Evolutionary conservation across 2,888 invertebrate genomes (phyloP).

Genomic region (Noctua pronuba): DNA sequence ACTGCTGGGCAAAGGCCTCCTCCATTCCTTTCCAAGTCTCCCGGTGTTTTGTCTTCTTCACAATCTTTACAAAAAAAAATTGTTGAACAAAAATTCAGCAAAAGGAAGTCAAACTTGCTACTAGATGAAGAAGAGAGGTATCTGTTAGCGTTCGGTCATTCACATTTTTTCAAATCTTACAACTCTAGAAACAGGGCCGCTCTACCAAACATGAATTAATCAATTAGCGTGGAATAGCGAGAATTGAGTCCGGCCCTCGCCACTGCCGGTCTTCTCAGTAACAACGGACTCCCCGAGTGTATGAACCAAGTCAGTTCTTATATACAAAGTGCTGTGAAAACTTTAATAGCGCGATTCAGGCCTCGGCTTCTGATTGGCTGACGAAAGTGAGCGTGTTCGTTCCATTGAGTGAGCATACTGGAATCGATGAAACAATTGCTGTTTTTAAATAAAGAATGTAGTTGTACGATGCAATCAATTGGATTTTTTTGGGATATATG

Average conservation of each 20-base stretch:
- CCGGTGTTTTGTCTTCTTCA: too few species aligned
- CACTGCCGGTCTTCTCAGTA: slow-evolving; percentile 87
- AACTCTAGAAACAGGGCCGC: slow-evolving; percentile 80
- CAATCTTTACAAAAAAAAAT: too few species aligned
- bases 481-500: not conserved
- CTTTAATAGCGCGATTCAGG: slow-evolving; percentile 78
- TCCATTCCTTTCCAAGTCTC: too few species aligned
- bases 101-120: slow-evolving; percentile 89
- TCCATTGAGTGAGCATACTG: slow-evolving; percentile 57
- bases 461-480: not conserved
- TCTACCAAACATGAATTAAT: slow-evolving; percentile 83
- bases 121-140: slow-evolving; percentile 87
- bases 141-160: slow-evolving; percentile 71
- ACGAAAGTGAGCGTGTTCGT: slow-evolving; percentile 60
- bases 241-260: slow-evolving; percentile 88
- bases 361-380: slow-evolving; percentile 73
- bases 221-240: slow-evolving; percentile 81
- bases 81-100: too few species aligned
- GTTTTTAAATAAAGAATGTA: slow-evolving; percentile 27
- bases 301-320: slow-evolving; percentile 22
- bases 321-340: slow-evolving; percentile 70
- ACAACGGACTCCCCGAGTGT: slow-evolving; percentile 85
- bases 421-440: slow-evolving; percentile 39
- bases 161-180: slow-evolving; percentile 71
- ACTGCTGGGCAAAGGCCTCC: too few species aligned